Evolutionary conservation across 1,140 invertebrate genomes (phyloP).

Genomic region (Diploscapter pachys): DNA sequence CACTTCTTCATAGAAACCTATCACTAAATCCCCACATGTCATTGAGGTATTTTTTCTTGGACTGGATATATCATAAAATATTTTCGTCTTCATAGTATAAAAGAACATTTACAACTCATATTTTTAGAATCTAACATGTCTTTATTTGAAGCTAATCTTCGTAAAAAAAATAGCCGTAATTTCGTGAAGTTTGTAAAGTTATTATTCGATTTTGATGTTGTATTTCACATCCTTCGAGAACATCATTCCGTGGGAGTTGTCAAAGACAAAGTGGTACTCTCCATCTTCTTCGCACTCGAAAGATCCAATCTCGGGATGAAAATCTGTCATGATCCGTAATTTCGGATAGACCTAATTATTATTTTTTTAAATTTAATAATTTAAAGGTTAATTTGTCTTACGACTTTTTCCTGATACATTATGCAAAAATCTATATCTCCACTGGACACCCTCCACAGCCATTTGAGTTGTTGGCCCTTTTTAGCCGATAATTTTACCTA

Average conservation of each 20-base stretch:
- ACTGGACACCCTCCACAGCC: conserved; percentile 23
- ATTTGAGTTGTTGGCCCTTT: conserved; percentile 20
- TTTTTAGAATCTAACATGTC: no score
- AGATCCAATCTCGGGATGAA: conserved; percentile 30
- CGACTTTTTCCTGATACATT: conserved; percentile 1
- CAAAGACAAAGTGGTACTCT: conserved; percentile 25
- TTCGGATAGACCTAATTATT: conserved; percentile 18
- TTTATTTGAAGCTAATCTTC: no score
- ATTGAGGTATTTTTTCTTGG: no score
- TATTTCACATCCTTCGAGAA: conserved; percentile 37
- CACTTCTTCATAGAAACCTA: no score
- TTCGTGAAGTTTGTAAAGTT: background rate
- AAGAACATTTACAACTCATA: no score
- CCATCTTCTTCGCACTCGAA: conserved; percentile 31
- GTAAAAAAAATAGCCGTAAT: no score
- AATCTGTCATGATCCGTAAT: conserved; percentile 32
- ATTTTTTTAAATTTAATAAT: background rate
- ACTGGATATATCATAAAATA: no score
- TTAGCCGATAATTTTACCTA: conserved; percentile 20
- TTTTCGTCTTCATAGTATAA: no score
- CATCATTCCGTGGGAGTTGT: conserved; percentile 32
- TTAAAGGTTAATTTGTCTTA: conserved; percentile 16
- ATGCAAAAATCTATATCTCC: conserved; percentile 36
- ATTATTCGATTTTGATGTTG: conserved; percentile 21
- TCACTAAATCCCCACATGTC: no score